phyloP scores from a whole-genome alignment of 2,113 vertebrate species.

The Panthera leo region DNA sequence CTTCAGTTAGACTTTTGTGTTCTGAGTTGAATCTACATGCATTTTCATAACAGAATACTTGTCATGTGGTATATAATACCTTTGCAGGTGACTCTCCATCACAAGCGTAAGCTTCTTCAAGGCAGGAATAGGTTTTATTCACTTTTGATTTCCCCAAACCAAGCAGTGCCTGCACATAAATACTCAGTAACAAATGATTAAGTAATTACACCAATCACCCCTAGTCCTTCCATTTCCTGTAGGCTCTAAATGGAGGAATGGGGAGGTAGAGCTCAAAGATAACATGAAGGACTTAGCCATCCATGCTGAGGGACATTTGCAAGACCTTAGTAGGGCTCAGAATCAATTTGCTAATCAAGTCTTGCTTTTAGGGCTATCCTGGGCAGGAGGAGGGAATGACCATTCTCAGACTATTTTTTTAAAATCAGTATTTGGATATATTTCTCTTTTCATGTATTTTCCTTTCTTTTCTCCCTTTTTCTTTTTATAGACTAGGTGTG shows the following conservation, averaged over 20 bases:
- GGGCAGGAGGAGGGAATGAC: neutral
- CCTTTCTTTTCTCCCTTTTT: neutral
- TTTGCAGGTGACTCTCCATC: neutral
- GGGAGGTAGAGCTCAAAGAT: neutral
- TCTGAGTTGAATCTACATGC: neutral
- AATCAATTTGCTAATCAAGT: conserved; percentile 29
- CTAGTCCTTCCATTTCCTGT: conserved; percentile 10
- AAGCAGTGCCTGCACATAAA: neutral
- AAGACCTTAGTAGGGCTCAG: neutral
- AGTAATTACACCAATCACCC: neutral
- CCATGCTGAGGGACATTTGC: neutral
- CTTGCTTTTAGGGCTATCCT: neutral
- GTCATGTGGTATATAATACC: neutral
- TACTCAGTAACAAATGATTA: neutral
- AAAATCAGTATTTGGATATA: neutral
- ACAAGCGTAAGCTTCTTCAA: neutral
- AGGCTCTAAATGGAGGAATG: neutral
- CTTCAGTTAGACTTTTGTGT: neutral
- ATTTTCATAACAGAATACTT: conserved; percentile 12
- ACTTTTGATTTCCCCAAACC: conserved; percentile 22
- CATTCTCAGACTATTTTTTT: neutral
- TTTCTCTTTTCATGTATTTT: neutral
- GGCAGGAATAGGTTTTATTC: neutral
- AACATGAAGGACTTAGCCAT: neutral
- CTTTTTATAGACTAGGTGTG: neutral